Percentiles rank a stretch among this genome's conserved stretches.
Conservation (phyloP, 2,113 vertebrate genomes). For the Trematocara zebra region DNA sequence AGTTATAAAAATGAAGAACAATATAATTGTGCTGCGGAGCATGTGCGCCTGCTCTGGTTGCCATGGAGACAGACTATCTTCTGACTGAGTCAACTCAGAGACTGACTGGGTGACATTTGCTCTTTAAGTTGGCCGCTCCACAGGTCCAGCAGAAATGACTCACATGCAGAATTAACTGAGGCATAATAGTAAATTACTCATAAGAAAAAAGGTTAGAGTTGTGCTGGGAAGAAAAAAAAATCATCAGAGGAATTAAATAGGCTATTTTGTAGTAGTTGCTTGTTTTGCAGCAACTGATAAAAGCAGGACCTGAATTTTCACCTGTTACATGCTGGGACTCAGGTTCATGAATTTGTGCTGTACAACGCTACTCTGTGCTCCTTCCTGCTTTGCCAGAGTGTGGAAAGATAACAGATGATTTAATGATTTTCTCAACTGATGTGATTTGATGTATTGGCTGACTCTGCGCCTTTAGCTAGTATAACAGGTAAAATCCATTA, state of each 20-base stretch:
- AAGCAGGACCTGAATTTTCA: background rate
- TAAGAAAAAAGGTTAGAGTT: background rate
- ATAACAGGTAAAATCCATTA: conserved; percentile 67
- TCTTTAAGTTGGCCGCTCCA: conserved; percentile 46
- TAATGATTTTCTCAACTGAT: conserved; percentile 66
- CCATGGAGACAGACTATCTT: conserved; percentile 64
- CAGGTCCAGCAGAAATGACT: conserved; percentile 36
- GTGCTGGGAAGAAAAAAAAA: background rate
- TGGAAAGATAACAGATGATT: conserved; percentile 57
- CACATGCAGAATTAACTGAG: conserved; percentile 7
- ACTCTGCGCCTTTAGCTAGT: conserved; percentile 61
- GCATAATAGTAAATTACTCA: conserved; percentile 18
- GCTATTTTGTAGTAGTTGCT: background rate
- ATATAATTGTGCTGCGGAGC: conserved; percentile 26
- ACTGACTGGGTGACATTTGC: conserved; percentile 63
- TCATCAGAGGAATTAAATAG: background rate
- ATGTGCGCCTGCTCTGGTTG: conserved; percentile 46
- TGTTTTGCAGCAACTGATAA: background rate
- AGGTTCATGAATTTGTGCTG: conserved; percentile 8
- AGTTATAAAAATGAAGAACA: background rate
- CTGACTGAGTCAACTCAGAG: conserved; percentile 45
- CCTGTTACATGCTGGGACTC: conserved; percentile 26
- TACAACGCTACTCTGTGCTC: background rate
- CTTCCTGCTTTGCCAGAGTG: conserved; percentile 9
- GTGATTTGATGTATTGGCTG: conserved; percentile 66